Base-by-base conservation (phyloP, 2,797 vertebrate genomes). In the Centropyge bicolor region DNA sequence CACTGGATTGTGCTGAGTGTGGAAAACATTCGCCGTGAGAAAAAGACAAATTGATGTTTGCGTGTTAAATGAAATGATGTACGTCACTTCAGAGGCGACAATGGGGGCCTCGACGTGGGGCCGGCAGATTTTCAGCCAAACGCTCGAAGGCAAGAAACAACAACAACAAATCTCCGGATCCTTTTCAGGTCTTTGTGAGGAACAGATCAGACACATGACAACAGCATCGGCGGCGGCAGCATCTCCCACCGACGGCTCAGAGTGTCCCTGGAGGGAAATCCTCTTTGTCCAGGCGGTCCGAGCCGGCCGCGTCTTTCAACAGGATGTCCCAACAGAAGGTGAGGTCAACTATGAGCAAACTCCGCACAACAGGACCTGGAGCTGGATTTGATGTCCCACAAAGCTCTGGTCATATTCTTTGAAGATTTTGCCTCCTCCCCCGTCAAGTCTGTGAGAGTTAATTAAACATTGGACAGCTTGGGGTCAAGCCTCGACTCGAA, bases 331-430 rank as follows among this genome's bases (percentile, higher is more conserved):
- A 88, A 89, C 92, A 94, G 93, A 94, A 94, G 94, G 94, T 92
- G 94, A 95, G 94, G 92, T 94, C 94, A 94, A 91, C 93, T 93
- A 90, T 94, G 86, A 94, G 94, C 93, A 93, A 91, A 91, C 89
- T 84, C 83, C 14, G 67, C 86, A 86, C 92, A 92, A 90, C 84
- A 84, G 92, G 83, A 89, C 76, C 87, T 76, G 64, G 87, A 88
- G 84, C 91, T 90, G 92, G 91, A 94, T 93, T 93, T 93, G 86
- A 92, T 86, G 90, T 92, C 85, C 83, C 93, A 93, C 93, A 93
- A 92, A 95, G 94, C 85, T 78, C 74, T 70, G 78, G 73, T 82
- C 86, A 81, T 92, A 86, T 87, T 90, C 91, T 94, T 93, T 91
- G 90, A 94, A 92, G 88, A 92, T 87, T 86, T 68, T 3, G 19